Base-by-base conservation (phyloP, 2,113 vertebrate species). In the Heliornis fulica region DNA sequence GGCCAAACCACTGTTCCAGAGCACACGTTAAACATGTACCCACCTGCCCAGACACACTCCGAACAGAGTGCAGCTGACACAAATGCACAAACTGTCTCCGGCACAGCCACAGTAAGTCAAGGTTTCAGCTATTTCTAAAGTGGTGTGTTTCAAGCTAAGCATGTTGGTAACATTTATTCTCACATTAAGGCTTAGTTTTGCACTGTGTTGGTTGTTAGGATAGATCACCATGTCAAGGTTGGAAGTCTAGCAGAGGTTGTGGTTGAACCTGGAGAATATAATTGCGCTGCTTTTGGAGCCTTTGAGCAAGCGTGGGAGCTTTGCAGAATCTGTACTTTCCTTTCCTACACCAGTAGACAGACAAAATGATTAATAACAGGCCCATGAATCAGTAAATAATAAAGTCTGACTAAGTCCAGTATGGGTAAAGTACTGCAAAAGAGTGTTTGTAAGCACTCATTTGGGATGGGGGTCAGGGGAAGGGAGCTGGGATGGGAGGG, bases 21-120 rank as follows among this genome's bases (percentile, higher is more conserved):
- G 98, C 99, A 99, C 98, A 98, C 99, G 72, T 98, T 99, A 98
- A 99, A 98, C 98, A 98, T 99, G 98, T 99, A 99, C 97, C 98
- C 99, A 94, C 97, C 99, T 72, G 98, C 98, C 68, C 99, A 99
- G 98, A 98, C 98, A 95, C 99, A 99, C 98, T 98, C 98, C 2
- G 99, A 99, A 97, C 99, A 98, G 93, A 98, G 98, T 53, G 98
- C 98, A 17, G 96, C 98, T 31, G 99, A 99, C 97, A 98, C 98
- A 88, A 98, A 98, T 96, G 98, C 98, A 97, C 99, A 99, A 98
- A 98, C 98, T 38, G 99, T 99, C 97, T 99, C 99, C 54, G 99
- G 99, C 97, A 99, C 99, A 83, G 99, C 99, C 98, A 99, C 99
- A 98, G 99, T 99, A 99, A 99, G 99, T 98, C 69, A 50, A 84